phyloP scores from a whole-genome alignment of 2,888 invertebrate species.

The Conomelus anceps region DNA sequence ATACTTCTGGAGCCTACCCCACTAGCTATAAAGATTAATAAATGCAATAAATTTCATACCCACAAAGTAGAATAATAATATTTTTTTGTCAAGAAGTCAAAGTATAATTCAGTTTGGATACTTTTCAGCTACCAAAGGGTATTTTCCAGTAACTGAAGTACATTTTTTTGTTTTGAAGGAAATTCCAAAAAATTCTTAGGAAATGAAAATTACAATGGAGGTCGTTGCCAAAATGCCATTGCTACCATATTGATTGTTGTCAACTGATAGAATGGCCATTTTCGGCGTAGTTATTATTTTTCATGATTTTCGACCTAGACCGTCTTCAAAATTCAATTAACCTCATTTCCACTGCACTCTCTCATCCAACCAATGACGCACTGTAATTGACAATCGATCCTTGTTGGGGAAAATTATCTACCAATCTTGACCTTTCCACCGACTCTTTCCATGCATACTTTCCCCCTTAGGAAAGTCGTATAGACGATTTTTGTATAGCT shows the following conservation, averaged over 20 bases:
- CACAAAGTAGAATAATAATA: no score
- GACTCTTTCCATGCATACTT: neutral
- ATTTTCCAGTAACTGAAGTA: no score
- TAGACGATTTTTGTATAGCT: neutral
- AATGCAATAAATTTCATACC: no score
- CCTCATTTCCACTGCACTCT: neutral
- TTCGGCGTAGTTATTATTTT: neutral
- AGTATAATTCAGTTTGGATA: no score
- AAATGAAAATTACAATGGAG: neutral
- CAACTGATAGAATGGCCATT: neutral
- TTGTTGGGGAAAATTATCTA: neutral
- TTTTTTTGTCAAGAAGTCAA: no score
- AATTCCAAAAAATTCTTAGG: neutral
- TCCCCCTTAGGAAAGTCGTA: neutral
- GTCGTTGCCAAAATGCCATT: neutral
- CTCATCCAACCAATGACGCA: neutral
- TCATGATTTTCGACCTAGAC: neutral
- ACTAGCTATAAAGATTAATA: no score
- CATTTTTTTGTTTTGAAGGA: no score
- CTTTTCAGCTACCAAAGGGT: no score
- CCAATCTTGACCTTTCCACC: neutral
- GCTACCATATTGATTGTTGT: neutral
- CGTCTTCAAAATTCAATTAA: neutral
- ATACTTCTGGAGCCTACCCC: no score
- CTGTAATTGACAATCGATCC: neutral